Conservation (phyloP, 2,888 invertebrate species). For the Scaptomyza caliginosa region DNA sequence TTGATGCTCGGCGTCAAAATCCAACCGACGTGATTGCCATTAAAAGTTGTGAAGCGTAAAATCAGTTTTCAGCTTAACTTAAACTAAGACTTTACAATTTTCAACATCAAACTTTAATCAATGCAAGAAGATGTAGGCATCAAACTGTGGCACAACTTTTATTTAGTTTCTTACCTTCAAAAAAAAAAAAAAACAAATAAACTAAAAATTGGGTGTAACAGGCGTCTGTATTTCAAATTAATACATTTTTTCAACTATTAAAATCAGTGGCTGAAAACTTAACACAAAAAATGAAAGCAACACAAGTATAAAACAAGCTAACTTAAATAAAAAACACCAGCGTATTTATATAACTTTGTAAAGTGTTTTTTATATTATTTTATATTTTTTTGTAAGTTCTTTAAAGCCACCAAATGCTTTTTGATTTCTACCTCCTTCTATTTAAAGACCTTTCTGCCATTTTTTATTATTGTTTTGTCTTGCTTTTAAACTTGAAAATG, state of each 20-base stretch:
- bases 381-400: neutral
- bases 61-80: slow-evolving; percentile 49
- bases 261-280: too few relatives aligned
- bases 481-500: neutral
- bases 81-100: slow-evolving; percentile 26
- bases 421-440: neutral
- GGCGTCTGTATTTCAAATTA: neutral
- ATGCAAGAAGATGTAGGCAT: neutral
- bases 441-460: neutral
- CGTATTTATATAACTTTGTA: too few relatives aligned
- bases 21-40: slow-evolving; percentile 45
- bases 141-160: neutral
- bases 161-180: neutral
- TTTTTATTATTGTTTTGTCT: neutral
- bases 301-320: too few relatives aligned
- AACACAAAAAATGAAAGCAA: too few relatives aligned
- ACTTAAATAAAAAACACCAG: too few relatives aligned
- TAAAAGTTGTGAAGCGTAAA: slow-evolving; percentile 70
- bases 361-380: too few relatives aligned
- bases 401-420: too few relatives aligned
- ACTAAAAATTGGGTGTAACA: neutral
- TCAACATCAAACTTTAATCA: slow-evolving; percentile 23
- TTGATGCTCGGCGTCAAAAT: slow-evolving; percentile 20
- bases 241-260: neutral
- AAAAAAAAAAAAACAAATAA: neutral